These are phyloP conservation scores for Peribatodes rhomboidaria DNA, from an alignment of 2,888 invertebrate species.

Conservation along the genomic window DNA sequence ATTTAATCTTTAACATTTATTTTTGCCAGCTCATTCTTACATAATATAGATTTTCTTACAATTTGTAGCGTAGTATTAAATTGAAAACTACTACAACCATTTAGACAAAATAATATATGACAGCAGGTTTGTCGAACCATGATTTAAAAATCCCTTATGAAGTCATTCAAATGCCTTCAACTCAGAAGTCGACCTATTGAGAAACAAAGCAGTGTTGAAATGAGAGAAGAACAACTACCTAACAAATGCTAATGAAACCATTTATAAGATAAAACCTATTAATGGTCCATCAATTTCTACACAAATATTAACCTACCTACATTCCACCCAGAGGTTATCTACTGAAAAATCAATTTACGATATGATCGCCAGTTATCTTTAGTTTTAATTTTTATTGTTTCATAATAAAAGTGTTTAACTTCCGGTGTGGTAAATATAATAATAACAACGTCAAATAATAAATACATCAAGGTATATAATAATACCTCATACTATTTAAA, in stretches of 20 bases:
- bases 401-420: too few species aligned
- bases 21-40: too few species aligned
- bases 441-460: background rate
- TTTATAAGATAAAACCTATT: background rate
- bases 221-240: constrained; percentile 14
- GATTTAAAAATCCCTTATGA: constrained; percentile 8
- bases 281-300: background rate
- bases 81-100: too few species aligned
- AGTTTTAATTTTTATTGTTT: background rate
- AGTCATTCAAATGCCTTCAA: constrained; percentile 15
- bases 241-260: constrained; percentile 4
- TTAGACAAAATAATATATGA: too few species aligned
- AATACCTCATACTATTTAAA: too few species aligned
- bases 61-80: too few species aligned
- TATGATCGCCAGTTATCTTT: background rate
- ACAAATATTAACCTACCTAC: background rate
- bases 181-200: constrained; percentile 24
- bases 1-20: too few species aligned
- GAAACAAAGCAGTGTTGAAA: constrained; percentile 17
- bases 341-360: background rate
- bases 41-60: too few species aligned
- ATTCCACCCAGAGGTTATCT: background rate
- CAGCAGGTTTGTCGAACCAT: too few species aligned
- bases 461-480: too few species aligned
- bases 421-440: too few species aligned